Evolutionary conservation across 2,113 vertebrate species (phyloP), one percentile per base, ranked within the genome.

Genomic region (Solea solea): DNA sequence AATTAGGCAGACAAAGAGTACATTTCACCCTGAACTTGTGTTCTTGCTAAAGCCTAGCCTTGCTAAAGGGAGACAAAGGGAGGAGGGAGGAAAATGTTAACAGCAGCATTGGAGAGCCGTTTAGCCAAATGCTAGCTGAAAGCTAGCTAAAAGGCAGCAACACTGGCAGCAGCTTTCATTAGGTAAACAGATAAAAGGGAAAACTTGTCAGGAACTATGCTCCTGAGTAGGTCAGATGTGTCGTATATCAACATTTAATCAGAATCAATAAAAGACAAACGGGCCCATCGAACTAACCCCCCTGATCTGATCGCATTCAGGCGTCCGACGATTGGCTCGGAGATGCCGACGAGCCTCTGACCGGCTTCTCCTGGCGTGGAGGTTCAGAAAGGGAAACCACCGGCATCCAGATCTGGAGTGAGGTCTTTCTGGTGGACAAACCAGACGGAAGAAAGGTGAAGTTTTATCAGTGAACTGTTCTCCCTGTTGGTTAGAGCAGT

Each of bases 351-450:
- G 96, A 97, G 80, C 97, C 98, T 0, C 88, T 99, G 89, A 98
- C 96, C 0, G 98, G 98, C 10, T 99, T 99, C 90, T 97, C 97
- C 52, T 99, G 98, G 98, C 92, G 98, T 83, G 98, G 98, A 1
- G 98, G 98, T 0, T 98, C 97, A 0, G 98, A 99, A 88, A 88
- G 98, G 72, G 98, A 99, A 88, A 99, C 98, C 0, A 99, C 98
- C 0, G 98, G 98, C 69, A 99, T 99, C 70, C 97, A 99, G 90
- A 97, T 99, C 59, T 99, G 98, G 98, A 99, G 96, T 0, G 97
- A 99, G 73, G 81, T 99, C 68, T 99, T 99, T 83, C 94, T 98
- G 72, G 95, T 99, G 89, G 95, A 97, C 92, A 98, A 97, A 67
- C 96, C 96, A 0, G 95, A 98, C 28, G 97, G 96, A 16, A 95